Base-by-base conservation (phyloP, 2,888 invertebrate species). In the Melangyna quadrimaculata region DNA sequence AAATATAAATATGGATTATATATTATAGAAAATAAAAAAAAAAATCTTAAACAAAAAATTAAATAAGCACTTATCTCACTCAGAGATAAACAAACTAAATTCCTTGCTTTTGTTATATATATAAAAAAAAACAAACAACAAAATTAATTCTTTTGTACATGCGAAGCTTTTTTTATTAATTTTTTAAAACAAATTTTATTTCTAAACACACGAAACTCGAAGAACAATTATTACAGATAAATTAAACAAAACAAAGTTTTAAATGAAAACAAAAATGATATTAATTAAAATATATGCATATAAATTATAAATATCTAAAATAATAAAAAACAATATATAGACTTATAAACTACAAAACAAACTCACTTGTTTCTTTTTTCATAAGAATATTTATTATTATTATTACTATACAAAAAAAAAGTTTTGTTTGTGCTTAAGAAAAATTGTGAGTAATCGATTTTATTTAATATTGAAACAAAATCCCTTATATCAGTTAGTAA, bases 291-390 rank as follows among this genome's bases (percentile, higher is more conserved):
- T 27, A 73, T 77, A 82, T 70, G 59, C 74, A 79, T 75, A 84
- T 69, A 84, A 67, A 79, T 83, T 71, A 84, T 78, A 72, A n/a
- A 53, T 84, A 84, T 84, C 71, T 77, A 72, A 71, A 83, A 80
- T 63, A 87, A 48, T 32, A 77, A 45, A 57, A 88, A 87, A 82
- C 81, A 75, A 45, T 87, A 88, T 88, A 88, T 87, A 88, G 87
- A 88, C 87, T 80, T 87, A 88, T 84, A 88, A 88, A 87, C 87
- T 87, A 88, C n/a, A 88, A 88, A 19, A 45, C 10, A 40, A 65
- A 87, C 86, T 84, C 87, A 86, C 12, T n/a, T 79, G 45, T 70
- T 65, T 78, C 35, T 70, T 80, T 57, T 78, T 55, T 37, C 67
- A 51, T 51, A 67, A 51, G 35, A 67, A 35, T 67, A 51, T 71